Evolutionary conservation across 2,888 invertebrate genomes (phyloP).

Genomic region (Epistrophella euchroma): DNA sequence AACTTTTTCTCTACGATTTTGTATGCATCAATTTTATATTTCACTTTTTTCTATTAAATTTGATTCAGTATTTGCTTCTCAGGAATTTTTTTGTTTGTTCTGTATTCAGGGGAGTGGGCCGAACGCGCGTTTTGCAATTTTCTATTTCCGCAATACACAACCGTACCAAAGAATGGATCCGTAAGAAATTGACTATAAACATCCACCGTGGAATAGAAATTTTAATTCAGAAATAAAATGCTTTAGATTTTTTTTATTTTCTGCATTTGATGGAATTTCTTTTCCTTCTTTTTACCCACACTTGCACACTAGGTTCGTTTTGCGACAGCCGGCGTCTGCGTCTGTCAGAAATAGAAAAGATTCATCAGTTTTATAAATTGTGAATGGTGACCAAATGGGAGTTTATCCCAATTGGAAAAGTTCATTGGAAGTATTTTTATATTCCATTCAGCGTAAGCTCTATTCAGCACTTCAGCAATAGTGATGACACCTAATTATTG

Average conservation of each 20-base stretch:
- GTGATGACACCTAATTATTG: background rate
- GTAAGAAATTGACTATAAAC: slow-evolving; percentile 2
- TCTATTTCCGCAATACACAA: slow-evolving; percentile 39
- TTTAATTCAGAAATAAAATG: slow-evolving; percentile 39
- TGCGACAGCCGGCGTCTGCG: slow-evolving; percentile 77
- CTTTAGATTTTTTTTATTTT: slow-evolving; percentile 24
- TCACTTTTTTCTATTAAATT: slow-evolving; percentile 20
- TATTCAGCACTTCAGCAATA: background rate
- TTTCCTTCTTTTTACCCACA: slow-evolving; percentile 38
- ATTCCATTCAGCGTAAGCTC: slow-evolving; percentile 13
- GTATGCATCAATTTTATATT: slow-evolving; percentile 48
- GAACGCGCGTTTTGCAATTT: slow-evolving; percentile 36
- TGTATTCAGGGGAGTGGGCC: slow-evolving; percentile 17
- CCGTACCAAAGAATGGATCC: slow-evolving; percentile 24
- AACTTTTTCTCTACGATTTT: slow-evolving; percentile 57
- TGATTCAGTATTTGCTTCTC: slow-evolving; percentile 4
- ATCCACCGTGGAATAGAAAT: background rate
- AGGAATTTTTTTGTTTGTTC: slow-evolving; percentile 30
- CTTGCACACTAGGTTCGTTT: slow-evolving; percentile 53
- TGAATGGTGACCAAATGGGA: slow-evolving; percentile 17
- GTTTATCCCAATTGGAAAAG: background rate
- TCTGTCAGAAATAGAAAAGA: slow-evolving; percentile 72
- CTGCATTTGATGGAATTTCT: slow-evolving; percentile 33
- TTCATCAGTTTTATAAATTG: slow-evolving; percentile 68
- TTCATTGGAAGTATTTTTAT: background rate